These are phyloP conservation scores for Amphiura filiformis DNA, from an alignment of 35 echinoderm and acorn worm species.

Conservation along the genomic window DNA sequence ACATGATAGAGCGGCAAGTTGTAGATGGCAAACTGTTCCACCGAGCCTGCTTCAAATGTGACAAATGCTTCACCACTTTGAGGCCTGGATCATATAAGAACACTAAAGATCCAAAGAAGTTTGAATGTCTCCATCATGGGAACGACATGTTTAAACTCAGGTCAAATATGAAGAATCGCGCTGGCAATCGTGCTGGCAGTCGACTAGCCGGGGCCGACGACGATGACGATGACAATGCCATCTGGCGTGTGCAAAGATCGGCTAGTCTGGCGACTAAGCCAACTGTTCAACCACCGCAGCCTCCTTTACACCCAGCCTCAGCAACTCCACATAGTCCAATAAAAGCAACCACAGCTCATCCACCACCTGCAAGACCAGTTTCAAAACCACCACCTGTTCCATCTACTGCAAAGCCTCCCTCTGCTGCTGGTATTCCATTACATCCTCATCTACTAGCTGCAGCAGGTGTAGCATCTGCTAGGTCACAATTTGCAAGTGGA, in stretches of 20 bases:
- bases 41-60: constrained; percentile 87
- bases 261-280: not conserved
- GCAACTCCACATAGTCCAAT: constrained; percentile 3
- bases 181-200: too few relatives aligned
- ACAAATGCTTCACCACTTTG: constrained; percentile 69
- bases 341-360: not conserved
- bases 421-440: constrained; percentile 1
- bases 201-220: not conserved
- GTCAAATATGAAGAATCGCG: constrained; percentile 62
- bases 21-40: constrained; percentile 82
- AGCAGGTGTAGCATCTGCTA: not conserved
- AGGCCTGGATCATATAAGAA: constrained; percentile 76
- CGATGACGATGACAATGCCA: not conserved
- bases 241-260: not conserved
- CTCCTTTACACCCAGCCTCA: not conserved
- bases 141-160: constrained; percentile 77
- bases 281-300: not conserved
- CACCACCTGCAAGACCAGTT: constrained; percentile 20
- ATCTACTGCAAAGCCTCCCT: constrained; percentile 3
- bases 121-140: constrained; percentile 86
- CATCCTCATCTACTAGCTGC: constrained; percentile 50
- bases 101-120: constrained; percentile 50
- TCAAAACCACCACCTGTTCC: not conserved
- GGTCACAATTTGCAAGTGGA: not conserved
- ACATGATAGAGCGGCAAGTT: constrained; percentile 83